These are phyloP conservation scores for Eretmochelys imbricata DNA, from an alignment of 2,113 vertebrate species.

Conservation along the genomic window DNA sequence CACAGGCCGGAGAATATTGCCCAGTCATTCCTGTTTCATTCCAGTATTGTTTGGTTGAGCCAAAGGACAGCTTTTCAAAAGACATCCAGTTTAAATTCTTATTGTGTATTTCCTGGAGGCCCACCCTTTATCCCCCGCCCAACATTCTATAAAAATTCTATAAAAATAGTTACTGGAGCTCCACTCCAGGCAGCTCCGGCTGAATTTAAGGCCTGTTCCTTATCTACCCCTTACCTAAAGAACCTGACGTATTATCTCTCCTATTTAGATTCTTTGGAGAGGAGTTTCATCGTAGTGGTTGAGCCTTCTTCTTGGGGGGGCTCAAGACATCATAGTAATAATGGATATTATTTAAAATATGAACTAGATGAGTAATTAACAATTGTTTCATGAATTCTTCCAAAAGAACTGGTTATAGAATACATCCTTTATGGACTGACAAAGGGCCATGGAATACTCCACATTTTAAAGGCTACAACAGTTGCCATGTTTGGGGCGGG, in stretches of 20 bases:
- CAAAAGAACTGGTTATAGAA: not conserved
- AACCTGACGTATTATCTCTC: not conserved
- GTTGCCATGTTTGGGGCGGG: not conserved
- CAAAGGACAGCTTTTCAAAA: not conserved
- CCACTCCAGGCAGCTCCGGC: no score
- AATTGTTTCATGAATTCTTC: not conserved
- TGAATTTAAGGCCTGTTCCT: not conserved
- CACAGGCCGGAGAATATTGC: not conserved
- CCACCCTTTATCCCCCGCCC: no score
- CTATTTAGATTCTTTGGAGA: not conserved
- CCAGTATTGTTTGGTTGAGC: no score
- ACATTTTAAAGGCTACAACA: not conserved
- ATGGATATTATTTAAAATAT: not conserved
- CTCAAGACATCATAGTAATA: not conserved
- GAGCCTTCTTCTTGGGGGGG: not conserved
- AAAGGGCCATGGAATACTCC: not conserved
- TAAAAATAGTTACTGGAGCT: no score
- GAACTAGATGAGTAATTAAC: not conserved
- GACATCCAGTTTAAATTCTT: not conserved
- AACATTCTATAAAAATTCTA: no score
- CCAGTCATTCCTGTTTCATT: not conserved
- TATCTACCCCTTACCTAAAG: not conserved
- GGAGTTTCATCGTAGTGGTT: not conserved
- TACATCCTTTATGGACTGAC: not conserved
- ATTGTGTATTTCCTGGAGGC: not conserved